A percentile compares a stretch with the other conserved stretches of the same genome.
Evolutionary conservation across 1,140 invertebrate genomes (phyloP).

Genomic region (Brachionus koreanus): DNA sequence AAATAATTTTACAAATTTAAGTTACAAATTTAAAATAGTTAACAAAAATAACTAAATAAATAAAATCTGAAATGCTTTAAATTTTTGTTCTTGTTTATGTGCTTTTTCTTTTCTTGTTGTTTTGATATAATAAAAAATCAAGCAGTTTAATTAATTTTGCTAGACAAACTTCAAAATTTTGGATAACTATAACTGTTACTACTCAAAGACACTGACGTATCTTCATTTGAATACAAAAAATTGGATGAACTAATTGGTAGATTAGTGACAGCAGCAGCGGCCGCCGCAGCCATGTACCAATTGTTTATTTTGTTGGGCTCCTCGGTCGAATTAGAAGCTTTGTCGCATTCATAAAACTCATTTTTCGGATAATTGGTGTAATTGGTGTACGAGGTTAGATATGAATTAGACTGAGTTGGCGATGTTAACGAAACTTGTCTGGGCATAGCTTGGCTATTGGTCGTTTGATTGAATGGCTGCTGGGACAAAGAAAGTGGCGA

Average conservation of each 20-base stretch:
- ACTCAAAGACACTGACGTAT: neutral
- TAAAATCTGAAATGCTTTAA: constrained; percentile 38
- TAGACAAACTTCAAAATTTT: neutral
- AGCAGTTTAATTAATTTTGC: too few species aligned
- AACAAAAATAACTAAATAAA: neutral
- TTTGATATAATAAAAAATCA: neutral
- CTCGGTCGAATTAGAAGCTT: neutral
- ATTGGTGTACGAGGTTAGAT: neutral
- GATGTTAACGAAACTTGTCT: neutral
- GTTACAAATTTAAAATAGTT: neutral
- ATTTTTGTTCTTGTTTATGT: neutral
- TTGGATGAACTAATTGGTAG: neutral
- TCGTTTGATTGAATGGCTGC: neutral
- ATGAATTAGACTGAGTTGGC: neutral
- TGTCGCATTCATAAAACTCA: constrained; percentile 18
- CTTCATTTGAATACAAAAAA: constrained; percentile 30
- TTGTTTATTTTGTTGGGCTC: constrained; percentile 25
- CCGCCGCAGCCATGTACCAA: constrained; percentile 38
- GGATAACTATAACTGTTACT: constrained; percentile 43
- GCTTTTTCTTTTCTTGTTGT: neutral
- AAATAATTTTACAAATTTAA: constrained; percentile 26
- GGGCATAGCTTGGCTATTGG: neutral
- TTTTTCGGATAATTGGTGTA: neutral
- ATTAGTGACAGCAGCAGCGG: constrained; percentile 11
- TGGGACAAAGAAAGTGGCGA: neutral